Base-by-base conservation (phyloP, 2,888 invertebrate genomes). In the Drosophila peninsularis region DNA sequence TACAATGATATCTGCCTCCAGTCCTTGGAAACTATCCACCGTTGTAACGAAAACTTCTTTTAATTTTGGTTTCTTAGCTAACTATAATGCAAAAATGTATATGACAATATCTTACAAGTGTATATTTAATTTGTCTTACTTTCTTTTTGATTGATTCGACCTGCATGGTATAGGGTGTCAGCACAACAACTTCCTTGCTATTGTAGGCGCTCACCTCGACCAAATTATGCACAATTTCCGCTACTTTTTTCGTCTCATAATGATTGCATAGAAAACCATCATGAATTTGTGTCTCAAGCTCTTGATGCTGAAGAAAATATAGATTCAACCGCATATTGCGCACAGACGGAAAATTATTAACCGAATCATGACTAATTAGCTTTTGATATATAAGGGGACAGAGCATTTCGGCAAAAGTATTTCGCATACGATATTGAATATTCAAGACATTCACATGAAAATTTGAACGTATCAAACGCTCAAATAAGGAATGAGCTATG, bases 11-110 rank as follows among this genome's bases (percentile, higher is more conserved):
- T 95, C 94, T 88, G 94, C 95, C 93, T 96, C 96, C 89, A 96
- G 95, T 0, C 97, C 96, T 93, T 97, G 97, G 86, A 94, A 97
- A 89, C 96, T 96, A 90, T 97, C 96, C 3, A 96, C 95, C 0
- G 95, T 94, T 0, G 94, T 94, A 36, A 96, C 93, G 19, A 11
- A 10, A 10, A 76, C 24, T 19, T 54, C 52, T 41, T 60, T 63
- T 11, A 67, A 55, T 19, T 45, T 56, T 6, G 44, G 10, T 24
- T 37, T 19, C 34, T 56, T 63, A 7, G 36, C 61, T 24, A 75
- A 47, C 65, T 73, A 41, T 7, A 55, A 41, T 34, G 6, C 0
- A 13, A 17, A 30, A 6, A 0, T 5, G 0, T 3, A 17, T 32
- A 47, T 3, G 9, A 13, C 17, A 1, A 13, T 17, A 7, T 6